These are phyloP conservation scores for Danaus plexippus DNA, from an alignment of 1,140 invertebrate species.

Conservation along the genomic window DNA sequence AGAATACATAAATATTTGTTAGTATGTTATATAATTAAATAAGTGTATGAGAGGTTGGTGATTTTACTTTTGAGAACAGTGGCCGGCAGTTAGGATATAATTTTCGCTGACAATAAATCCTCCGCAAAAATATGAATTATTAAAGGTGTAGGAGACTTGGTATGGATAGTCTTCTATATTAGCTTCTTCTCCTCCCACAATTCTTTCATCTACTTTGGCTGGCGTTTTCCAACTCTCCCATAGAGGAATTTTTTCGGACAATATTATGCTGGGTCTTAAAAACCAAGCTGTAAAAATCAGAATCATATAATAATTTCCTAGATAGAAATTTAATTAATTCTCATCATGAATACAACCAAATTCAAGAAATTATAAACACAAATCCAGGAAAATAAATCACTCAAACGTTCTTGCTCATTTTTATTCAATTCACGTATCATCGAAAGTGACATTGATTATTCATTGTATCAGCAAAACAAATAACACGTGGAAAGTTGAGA, in stretches of 20 bases:
- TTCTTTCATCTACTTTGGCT: constrained; percentile 52
- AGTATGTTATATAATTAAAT: not conserved
- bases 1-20: constrained; percentile 13
- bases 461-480: constrained; percentile 9
- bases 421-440: constrained; percentile 10
- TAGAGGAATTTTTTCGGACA: constrained; percentile 26
- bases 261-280: constrained; percentile 16
- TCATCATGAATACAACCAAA: no score
- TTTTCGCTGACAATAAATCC: constrained; percentile 73
- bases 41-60: not conserved
- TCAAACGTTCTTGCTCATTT: constrained; percentile 6
- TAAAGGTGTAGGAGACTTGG: constrained; percentile 72
- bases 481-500: constrained; percentile 3
- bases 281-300: no score
- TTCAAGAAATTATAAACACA: no score
- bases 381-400: no score
- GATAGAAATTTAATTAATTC: no score
- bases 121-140: constrained; percentile 74
- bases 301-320: no score
- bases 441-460: constrained; percentile 14
- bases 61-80: constrained; percentile 72
- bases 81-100: constrained; percentile 76
- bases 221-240: constrained; percentile 8
- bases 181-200: constrained; percentile 76
- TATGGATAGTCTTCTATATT: constrained; percentile 74